Conservation (phyloP, 2,888 invertebrate species). For the Halictus quadricinctus region DNA sequence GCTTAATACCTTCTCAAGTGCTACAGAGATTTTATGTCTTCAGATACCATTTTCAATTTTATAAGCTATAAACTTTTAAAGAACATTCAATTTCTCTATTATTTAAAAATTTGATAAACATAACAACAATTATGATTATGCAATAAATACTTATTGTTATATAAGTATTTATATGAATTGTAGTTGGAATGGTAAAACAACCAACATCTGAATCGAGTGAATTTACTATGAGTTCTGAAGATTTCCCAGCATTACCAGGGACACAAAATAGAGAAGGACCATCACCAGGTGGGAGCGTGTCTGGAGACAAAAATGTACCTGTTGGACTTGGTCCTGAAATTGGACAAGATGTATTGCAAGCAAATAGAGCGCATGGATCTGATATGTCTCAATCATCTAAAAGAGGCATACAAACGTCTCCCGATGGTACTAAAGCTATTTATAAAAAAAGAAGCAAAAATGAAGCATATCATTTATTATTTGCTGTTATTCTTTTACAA, state of each 20-base stretch:
- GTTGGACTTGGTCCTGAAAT: constrained; percentile 82
- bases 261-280: constrained; percentile 89
- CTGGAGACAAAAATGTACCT: constrained; percentile 82
- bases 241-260: constrained; percentile 99
- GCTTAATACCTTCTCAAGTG: constrained; percentile 8
- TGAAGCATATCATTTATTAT: not conserved
- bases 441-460: not conserved
- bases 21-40: constrained; percentile 28
- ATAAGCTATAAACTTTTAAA: not conserved
- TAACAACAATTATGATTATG: not conserved
- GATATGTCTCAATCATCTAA: constrained; percentile 83
- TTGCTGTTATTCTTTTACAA: not conserved
- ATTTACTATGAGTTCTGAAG: constrained; percentile 99
- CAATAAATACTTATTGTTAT: constrained; percentile 16
- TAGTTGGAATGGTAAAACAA: constrained; percentile 97
- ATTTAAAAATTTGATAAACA: constrained; percentile 1
- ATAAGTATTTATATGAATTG: constrained; percentile 25
- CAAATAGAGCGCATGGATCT: constrained; percentile 79
- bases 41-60: constrained; percentile 8
- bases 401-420: constrained; percentile 96
- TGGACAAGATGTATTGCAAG: constrained; percentile 81
- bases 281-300: constrained; percentile 85
- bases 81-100: not conserved
- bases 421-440: constrained; percentile 88
- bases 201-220: constrained; percentile 95